Percentiles rank a stretch among this genome's conserved stretches.
Evolutionary conservation across 2,888 invertebrate species (phyloP).

Genomic region (Lagria hirta): DNA sequence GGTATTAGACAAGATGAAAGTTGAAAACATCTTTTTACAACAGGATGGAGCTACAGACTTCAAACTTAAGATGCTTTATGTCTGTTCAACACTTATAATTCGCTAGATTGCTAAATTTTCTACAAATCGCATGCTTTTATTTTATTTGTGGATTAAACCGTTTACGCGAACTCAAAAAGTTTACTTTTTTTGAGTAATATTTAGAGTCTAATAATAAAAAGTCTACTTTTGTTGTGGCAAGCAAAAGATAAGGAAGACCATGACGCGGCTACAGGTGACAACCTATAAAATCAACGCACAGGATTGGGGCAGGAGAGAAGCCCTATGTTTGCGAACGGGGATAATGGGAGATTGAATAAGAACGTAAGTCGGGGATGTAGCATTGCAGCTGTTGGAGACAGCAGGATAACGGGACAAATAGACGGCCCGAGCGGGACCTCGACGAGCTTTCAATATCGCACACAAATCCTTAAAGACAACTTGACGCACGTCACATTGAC

Average conservation of each 20-base stretch:
- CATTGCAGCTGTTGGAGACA: slow-evolving; percentile 36
- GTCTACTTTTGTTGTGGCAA: too few species aligned
- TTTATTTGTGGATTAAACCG: too few species aligned
- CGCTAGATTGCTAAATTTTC: too few species aligned
- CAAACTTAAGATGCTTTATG: too few species aligned
- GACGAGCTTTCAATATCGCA: slow-evolving; percentile 26
- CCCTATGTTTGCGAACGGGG: slow-evolving; percentile 39
- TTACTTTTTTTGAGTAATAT: too few species aligned
- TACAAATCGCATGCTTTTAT: too few species aligned
- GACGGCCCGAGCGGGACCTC: slow-evolving; percentile 37
- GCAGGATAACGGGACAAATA: slow-evolving; percentile 43
- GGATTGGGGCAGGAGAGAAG: slow-evolving; percentile 6
- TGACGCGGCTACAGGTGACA: slow-evolving; percentile 48
- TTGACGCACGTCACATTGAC: slow-evolving; percentile 10
- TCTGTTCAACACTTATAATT: too few species aligned
- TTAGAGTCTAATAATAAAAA: too few species aligned
- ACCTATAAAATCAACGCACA: slow-evolving; percentile 47
- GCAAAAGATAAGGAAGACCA: slow-evolving; percentile 43
- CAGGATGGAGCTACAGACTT: too few species aligned
- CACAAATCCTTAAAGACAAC: slow-evolving; percentile 26
- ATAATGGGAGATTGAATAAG: slow-evolving; percentile 52
- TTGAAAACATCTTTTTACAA: too few species aligned
- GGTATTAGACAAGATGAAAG: too few species aligned
- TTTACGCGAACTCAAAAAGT: too few species aligned
- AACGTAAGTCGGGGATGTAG: slow-evolving; percentile 40